Percentiles rank a stretch among this genome's conserved stretches.
Evolutionary conservation across 1,140 invertebrate genomes (phyloP).

Genomic region (Andrena cerasifolii): DNA sequence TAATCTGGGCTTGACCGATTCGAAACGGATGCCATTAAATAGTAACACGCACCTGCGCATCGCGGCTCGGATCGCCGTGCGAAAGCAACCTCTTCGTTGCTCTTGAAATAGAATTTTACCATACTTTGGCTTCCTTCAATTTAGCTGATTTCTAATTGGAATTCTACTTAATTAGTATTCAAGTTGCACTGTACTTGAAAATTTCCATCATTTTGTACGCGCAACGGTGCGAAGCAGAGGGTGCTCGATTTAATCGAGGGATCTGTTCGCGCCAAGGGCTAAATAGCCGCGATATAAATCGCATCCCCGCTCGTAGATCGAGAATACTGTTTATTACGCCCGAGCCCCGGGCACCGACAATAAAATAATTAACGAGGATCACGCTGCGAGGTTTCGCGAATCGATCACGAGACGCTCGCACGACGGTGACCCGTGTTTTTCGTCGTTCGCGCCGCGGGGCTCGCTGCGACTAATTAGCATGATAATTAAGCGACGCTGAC

Average conservation of each 20-base stretch:
- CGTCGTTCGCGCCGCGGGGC: constrained; percentile 38
- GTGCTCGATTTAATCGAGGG: not conserved
- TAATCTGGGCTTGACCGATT: constrained; percentile 34
- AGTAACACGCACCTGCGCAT: too few species aligned
- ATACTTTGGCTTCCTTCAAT: too few species aligned
- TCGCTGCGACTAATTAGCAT: constrained; percentile 66
- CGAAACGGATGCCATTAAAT: too few species aligned
- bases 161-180: too few species aligned
- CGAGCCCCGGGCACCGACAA: constrained; percentile 47
- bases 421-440: constrained; percentile 44
- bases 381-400: constrained; percentile 53
- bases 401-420: constrained; percentile 51
- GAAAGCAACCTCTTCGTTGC: too few species aligned
- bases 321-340: constrained; percentile 27
- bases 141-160: too few species aligned
- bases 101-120: too few species aligned
- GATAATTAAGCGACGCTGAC: constrained; percentile 65
- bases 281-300: not conserved
- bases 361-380: constrained; percentile 60
- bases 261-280: not conserved
- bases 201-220: too few species aligned
- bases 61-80: too few species aligned
- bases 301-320: not conserved
- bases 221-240: not conserved
- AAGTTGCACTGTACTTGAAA: too few species aligned